Conservation (phyloP, 2,797 vertebrate genomes). For the Malacoraja senta region DNA sequence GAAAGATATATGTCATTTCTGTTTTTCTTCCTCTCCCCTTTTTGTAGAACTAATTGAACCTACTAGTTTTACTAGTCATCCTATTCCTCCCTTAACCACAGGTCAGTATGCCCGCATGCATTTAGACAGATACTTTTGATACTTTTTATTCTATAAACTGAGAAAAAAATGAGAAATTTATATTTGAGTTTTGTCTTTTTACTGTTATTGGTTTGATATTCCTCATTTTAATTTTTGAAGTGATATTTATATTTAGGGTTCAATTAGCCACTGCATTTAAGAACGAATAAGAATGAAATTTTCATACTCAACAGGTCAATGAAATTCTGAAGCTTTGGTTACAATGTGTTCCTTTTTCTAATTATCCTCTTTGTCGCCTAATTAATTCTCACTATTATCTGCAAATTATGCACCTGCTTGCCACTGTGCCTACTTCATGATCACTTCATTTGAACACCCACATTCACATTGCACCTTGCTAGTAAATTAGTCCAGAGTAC, state of each 20-base stretch:
- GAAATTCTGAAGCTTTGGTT: constrained; percentile 3
- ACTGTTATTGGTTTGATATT: not conserved
- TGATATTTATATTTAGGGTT: not conserved
- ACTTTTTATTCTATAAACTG: constrained; percentile 45
- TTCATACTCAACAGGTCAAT: not conserved
- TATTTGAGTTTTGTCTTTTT: not conserved
- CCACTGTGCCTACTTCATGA: not conserved
- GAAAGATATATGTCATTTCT: constrained; percentile 92
- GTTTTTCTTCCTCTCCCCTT: constrained; percentile 69
- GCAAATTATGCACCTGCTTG: not conserved
- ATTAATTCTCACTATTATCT: constrained; percentile 2
- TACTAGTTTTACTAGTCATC: constrained; percentile 63
- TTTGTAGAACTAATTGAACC: constrained; percentile 97
- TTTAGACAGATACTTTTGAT: constrained; percentile 72
- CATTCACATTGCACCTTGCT: not conserved
- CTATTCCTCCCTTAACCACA: constrained; percentile 97
- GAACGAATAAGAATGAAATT: not conserved
- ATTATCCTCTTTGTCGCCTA: constrained; percentile 8
- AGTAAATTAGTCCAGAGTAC: not conserved
- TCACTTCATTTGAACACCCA: not conserved
- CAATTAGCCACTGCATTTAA: not conserved
- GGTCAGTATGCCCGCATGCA: constrained; percentile 93
- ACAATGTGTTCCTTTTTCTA: not conserved
- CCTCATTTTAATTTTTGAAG: not conserved
- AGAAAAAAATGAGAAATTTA: not conserved